A percentile compares a stretch with the other conserved stretches of the same genome.
These are phyloP conservation scores for Fistularia commersonii DNA, from an alignment of 2,797 vertebrate genomes.

Conservation along the genomic window DNA sequence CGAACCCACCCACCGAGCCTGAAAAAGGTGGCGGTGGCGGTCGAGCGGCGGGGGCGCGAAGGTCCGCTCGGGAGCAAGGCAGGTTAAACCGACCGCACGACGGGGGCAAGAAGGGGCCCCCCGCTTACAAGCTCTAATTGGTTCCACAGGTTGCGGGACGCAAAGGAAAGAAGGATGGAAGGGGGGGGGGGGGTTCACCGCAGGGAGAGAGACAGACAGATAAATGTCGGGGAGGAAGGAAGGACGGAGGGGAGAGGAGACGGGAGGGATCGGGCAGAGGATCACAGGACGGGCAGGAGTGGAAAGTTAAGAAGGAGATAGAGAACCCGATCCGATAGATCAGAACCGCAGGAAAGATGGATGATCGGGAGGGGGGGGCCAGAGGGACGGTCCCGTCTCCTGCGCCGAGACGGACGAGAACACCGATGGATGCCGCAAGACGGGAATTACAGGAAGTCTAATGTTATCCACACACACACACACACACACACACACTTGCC, in stretches of 20 bases:
- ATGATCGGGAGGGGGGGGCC: slow-evolving; percentile 17
- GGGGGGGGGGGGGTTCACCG: slow-evolving; percentile 11
- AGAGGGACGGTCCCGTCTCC: too few relatives aligned
- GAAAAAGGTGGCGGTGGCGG: slow-evolving; percentile 48
- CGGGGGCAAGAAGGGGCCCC: slow-evolving; percentile 61
- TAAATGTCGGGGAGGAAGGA: background rate
- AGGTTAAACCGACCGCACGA: slow-evolving; percentile 71
- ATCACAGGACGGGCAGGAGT: slow-evolving; percentile 2
- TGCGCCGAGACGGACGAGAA: too few relatives aligned
- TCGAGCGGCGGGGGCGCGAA: slow-evolving; percentile 30
- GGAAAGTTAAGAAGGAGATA: slow-evolving; percentile 16
- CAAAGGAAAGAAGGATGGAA: slow-evolving; percentile 39
- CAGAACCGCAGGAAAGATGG: slow-evolving; percentile 34
- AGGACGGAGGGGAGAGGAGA: slow-evolving; percentile 2
- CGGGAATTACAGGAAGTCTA: too few relatives aligned
- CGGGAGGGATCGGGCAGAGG: slow-evolving; percentile 12
- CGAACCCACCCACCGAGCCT: slow-evolving; percentile 63
- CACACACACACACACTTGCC: background rate
- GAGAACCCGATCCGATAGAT: slow-evolving; percentile 33
- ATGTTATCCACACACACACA: background rate
- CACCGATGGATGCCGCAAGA: slow-evolving; percentile 18
- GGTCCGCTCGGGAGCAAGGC: slow-evolving; percentile 55
- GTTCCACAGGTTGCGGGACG: slow-evolving; percentile 74
- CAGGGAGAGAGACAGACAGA: slow-evolving; percentile 9
- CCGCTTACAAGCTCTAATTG: slow-evolving; percentile 68